phyloP scores from a whole-genome alignment of 2,888 invertebrate genomes.

The Harpagoxenus sublaevis region DNA sequence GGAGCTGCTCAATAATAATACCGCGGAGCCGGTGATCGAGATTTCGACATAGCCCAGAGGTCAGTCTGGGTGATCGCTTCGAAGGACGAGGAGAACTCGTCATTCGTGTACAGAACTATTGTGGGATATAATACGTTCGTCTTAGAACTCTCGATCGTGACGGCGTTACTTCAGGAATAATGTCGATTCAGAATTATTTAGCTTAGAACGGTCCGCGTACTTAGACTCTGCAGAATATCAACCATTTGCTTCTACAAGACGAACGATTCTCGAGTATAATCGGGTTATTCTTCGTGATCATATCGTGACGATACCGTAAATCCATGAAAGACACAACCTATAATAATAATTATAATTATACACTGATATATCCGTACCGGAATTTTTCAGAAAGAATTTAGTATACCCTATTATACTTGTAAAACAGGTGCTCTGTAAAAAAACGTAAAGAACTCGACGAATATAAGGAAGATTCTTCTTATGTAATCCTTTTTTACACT shows the following conservation, averaged over 20 bases:
- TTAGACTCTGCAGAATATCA: constrained; percentile 18
- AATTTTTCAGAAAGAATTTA: constrained; percentile 7
- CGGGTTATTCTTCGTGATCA: constrained; percentile 1
- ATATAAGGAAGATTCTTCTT: constrained; percentile 14
- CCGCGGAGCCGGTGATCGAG: constrained; percentile 88
- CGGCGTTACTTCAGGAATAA: constrained; percentile 18
- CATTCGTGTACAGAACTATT: constrained; percentile 43
- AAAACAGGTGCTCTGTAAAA: constrained; percentile 46
- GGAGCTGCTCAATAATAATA: constrained; percentile 88
- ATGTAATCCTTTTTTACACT: constrained; percentile 45
- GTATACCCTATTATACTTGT: constrained; percentile 37
- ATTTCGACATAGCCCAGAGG: constrained; percentile 88
- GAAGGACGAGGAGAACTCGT: constrained; percentile 14
- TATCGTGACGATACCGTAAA: constrained; percentile 17
- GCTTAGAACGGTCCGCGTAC: constrained; percentile 26
- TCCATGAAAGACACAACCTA: constrained; percentile 29
- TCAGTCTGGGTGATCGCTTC: constrained; percentile 35
- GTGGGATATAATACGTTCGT: constrained; percentile 45
- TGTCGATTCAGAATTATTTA: background rate
- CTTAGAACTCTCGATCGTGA: constrained; percentile 33
- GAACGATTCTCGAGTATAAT: constrained; percentile 38
- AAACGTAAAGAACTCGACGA: constrained; percentile 24
- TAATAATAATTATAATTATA: constrained; percentile 39
- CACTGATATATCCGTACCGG: constrained; percentile 5
- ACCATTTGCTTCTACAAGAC: constrained; percentile 23